phyloP scores from a whole-genome alignment of 2,113 vertebrate genomes.

The Sceloporus undulatus region DNA sequence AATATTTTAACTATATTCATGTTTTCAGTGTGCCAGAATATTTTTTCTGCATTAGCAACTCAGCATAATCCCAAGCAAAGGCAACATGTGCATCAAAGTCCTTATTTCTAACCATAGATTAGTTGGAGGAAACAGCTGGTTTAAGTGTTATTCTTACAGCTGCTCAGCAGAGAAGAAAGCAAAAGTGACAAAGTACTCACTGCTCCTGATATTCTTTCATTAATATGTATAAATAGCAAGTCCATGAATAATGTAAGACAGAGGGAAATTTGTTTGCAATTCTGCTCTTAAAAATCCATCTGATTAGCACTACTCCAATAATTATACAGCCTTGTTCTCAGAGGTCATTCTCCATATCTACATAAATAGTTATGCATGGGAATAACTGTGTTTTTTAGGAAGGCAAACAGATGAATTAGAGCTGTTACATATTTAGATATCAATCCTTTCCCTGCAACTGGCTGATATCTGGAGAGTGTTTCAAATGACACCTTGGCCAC shows the following conservation, averaged over 20 bases:
- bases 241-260: conserved; percentile 72
- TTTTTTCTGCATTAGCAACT: background rate
- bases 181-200: conserved; percentile 55
- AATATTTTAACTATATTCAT: accelerated
- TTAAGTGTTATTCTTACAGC: conserved; percentile 65
- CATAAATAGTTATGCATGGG: conserved; percentile 7
- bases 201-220: conserved; percentile 60
- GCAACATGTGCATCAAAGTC: background rate
- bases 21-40: background rate
- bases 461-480: background rate
- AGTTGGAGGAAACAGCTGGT: conserved; percentile 51
- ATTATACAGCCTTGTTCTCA: conserved; percentile 57
- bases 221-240: conserved; percentile 61
- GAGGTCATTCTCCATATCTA: conserved; percentile 62
- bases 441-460: background rate
- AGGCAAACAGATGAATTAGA: background rate
- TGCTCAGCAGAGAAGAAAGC: conserved; percentile 51
- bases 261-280: conserved; percentile 61
- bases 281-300: conserved; percentile 63
- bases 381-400: conserved; percentile 7
- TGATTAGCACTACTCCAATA: conserved; percentile 64
- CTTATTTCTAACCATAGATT: conserved; percentile 7
- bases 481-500: background rate
- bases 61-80: background rate
- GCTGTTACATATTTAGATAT: background rate